These are phyloP conservation scores for Maconellicoccus hirsutus DNA, from an alignment of 1,140 invertebrate genomes.

Conservation along the genomic window DNA sequence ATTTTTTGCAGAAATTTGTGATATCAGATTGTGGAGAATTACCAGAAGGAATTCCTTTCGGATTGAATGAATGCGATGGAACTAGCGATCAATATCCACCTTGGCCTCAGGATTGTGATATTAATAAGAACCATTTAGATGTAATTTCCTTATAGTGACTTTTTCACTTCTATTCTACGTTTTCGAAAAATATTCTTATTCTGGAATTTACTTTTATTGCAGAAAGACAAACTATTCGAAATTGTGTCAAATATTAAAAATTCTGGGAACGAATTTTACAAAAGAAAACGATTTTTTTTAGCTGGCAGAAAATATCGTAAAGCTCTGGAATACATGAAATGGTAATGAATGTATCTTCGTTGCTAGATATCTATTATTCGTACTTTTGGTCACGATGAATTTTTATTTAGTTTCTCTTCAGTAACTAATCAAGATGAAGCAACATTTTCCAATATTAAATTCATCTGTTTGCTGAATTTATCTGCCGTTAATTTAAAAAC, in stretches of 20 bases:
- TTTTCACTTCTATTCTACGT: neutral
- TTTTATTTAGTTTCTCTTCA: neutral
- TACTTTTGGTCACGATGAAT: neutral
- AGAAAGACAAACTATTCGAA: constrained; percentile 33
- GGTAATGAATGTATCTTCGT: constrained; percentile 37
- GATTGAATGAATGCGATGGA: constrained; percentile 52
- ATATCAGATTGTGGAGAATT: constrained; percentile 64
- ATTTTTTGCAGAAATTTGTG: constrained; percentile 35
- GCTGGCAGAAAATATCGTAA: constrained; percentile 63
- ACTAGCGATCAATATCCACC: constrained; percentile 55
- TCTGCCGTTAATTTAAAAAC: constrained; percentile 55
- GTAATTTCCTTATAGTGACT: constrained; percentile 24
- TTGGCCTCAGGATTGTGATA: constrained; percentile 60
- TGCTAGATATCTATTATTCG: too few species aligned
- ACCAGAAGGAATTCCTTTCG: constrained; percentile 46
- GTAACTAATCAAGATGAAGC: constrained; percentile 6
- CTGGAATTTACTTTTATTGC: neutral
- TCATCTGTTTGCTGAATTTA: constrained; percentile 48
- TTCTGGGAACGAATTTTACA: constrained; percentile 57
- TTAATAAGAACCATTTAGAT: constrained; percentile 24
- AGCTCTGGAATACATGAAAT: constrained; percentile 51
- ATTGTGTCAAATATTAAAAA: constrained; percentile 50
- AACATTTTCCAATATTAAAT: constrained; percentile 32
- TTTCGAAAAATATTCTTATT: too few species aligned
- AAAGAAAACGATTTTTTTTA: constrained; percentile 43